Evolutionary conservation across 2,797 vertebrate genomes (phyloP), one percentile per base, ranked within the genome.

Genomic region (Cottoperca gobio): DNA sequence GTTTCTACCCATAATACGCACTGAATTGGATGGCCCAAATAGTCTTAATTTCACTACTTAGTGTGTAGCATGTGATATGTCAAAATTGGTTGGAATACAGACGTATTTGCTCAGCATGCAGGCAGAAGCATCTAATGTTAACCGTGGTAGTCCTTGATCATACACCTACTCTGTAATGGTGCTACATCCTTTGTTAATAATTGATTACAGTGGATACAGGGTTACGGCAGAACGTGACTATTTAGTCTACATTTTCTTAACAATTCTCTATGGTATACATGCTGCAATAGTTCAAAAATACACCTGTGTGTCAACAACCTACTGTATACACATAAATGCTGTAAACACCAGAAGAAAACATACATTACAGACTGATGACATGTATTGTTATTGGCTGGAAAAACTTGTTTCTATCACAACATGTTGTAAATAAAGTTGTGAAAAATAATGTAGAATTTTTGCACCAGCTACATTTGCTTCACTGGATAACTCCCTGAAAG

Each of bases 61-160:
- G n/a, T n/a, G n/a, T n/a, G n/a, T n/a, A n/a, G n/a, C n/a, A n/a
- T n/a, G n/a, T n/a, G n/a, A n/a, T n/a, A n/a, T n/a, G n/a, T n/a
- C n/a, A n/a, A n/a, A n/a, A n/a, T n/a, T n/a, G n/a, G n/a, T 33
- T 80, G 37, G 66, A 70, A 87, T 70, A 21, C 70, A 67, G 43
- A 50, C 48, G 24, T 48, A 59, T 70, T 55, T 66, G 52, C 60
- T 77, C 64, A n/a, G 57, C n/a, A 48, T 57, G 59, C 50, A 50
- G 53, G 59, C n/a, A 49, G 59, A 28, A 46, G 48, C 12, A 37
- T 62, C 59, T 64, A 8, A 49, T 43, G 35, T 43, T 53, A 52
- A 8, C 37, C 33, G 14, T 2, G 2, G 13, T 48, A n/a, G 58
- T 45, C 57, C 37, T 69, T 1, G 0, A 35, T 46, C 5, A 55